Evolutionary conservation across 2,888 invertebrate genomes (phyloP).

Genomic region (Alcis repandata): DNA sequence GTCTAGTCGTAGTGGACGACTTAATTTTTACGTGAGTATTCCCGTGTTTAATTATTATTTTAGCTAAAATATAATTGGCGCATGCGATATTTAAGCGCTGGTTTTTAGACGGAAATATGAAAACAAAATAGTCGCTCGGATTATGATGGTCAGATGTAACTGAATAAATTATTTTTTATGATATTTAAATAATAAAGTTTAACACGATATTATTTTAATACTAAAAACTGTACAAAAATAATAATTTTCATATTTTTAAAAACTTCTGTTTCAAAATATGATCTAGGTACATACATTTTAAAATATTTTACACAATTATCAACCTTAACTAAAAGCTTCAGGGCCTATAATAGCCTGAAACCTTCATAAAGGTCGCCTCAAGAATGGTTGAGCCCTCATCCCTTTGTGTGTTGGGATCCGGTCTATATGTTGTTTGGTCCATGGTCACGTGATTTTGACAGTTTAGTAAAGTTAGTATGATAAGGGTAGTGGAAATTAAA

Average conservation of each 20-base stretch:
- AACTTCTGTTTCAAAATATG: neutral
- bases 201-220: no score
- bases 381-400: constrained; percentile 33
- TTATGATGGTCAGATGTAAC: no score
- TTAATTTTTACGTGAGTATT: no score
- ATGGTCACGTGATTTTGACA: constrained; percentile 49
- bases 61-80: no score
- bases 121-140: no score
- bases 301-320: constrained; percentile 20
- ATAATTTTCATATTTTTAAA: neutral
- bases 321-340: constrained; percentile 16
- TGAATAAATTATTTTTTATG: no score
- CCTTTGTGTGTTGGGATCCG: constrained; percentile 51
- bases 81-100: no score
- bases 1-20: no score
- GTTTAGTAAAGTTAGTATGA: constrained; percentile 22
- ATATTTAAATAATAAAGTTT: no score
- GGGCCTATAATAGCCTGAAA: constrained; percentile 29
- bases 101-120: no score
- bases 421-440: constrained; percentile 46
- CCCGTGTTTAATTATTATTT: no score
- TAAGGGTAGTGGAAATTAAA: constrained; percentile 24
- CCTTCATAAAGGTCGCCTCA: neutral
- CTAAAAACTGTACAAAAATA: no score
- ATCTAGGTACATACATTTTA: neutral